These are phyloP conservation scores for Clavelina lepadiformis DNA, from an alignment of 23 tunicate species.

Conservation along the genomic window DNA sequence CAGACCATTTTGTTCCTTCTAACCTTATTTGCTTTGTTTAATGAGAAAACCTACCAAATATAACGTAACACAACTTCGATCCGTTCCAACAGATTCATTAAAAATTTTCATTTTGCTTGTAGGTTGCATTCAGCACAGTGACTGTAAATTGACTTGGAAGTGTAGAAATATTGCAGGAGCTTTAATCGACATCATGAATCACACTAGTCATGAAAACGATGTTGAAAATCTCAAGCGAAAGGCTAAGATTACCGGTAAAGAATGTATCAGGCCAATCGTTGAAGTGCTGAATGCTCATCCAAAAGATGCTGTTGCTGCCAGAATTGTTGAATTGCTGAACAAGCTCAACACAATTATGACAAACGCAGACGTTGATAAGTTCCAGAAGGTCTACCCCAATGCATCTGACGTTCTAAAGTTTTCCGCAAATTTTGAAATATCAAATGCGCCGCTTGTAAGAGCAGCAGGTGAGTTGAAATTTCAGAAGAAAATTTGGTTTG, in stretches of 20 bases:
- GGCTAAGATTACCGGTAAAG: constrained; percentile 31
- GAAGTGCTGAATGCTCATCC: constrained; percentile 3
- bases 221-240: neutral
- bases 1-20: no score
- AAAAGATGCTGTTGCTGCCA: neutral
- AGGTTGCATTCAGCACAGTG: constrained; percentile 21
- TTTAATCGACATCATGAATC: constrained; percentile 4
- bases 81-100: no score
- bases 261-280: neutral
- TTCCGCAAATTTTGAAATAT: no score
- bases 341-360: constrained; percentile 19
- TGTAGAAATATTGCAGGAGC: neutral
- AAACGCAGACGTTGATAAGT: neutral
- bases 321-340: neutral
- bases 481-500: no score
- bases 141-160: constrained; percentile 11
- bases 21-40: no score
- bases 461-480: no score
- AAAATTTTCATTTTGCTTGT: no score
- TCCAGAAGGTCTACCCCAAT: no score
- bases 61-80: no score
- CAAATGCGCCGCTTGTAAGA: no score
- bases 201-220: neutral
- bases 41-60: no score
- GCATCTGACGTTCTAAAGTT: no score